Evolutionary conservation across 53 echinoderm and acorn worm genomes (phyloP).

Genomic region (Patiria pectinifera): DNA sequence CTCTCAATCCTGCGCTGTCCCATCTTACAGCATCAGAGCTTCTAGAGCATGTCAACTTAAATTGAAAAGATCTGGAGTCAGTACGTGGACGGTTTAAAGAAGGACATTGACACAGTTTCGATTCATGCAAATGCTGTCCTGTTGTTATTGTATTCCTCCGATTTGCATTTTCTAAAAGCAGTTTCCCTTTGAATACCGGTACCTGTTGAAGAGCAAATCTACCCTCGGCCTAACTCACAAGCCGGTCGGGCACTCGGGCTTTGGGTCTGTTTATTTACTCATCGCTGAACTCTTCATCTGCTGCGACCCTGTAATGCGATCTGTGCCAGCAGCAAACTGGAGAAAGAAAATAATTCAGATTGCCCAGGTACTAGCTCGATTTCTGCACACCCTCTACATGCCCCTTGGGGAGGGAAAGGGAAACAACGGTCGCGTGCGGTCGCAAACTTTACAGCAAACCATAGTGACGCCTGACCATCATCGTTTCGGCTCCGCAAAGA

Average conservation of each 20-base stretch:
- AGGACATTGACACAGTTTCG: no score
- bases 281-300: conserved; percentile 3
- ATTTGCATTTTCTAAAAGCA: neutral
- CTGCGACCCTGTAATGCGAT: conserved; percentile 20
- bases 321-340: neutral
- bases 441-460: conserved; percentile 32
- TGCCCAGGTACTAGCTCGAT: neutral
- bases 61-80: no score
- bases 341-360: neutral
- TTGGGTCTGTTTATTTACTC: conserved; percentile 22
- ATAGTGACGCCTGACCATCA: neutral
- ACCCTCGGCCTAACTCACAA: neutral
- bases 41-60: no score
- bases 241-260: neutral
- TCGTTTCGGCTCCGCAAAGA: neutral
- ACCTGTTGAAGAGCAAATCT: conserved; percentile 10
- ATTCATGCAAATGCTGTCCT: no score
- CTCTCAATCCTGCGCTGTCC: no score
- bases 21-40: no score
- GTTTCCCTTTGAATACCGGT: neutral
- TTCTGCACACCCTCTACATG: conserved; percentile 8
- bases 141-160: no score
- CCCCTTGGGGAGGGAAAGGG: neutral
- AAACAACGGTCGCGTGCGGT: conserved; percentile 4
- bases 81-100: no score